phyloP scores from a whole-genome alignment of 2,113 vertebrate species.

The Cyanoramphus novaezelandiae region DNA sequence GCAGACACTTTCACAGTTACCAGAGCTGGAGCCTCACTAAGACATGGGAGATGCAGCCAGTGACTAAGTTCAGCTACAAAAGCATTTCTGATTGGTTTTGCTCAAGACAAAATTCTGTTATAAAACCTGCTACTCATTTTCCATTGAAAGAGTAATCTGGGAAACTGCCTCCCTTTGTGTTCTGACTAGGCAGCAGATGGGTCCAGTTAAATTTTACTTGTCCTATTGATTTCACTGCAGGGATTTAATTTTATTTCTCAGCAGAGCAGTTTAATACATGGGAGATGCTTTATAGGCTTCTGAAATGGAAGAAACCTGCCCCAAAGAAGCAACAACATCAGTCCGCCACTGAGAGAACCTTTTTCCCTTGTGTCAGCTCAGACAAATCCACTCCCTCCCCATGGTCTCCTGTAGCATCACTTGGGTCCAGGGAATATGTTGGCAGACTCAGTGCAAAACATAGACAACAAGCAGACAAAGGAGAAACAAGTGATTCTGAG shows the following conservation, averaged over 20 bases:
- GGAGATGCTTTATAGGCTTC: neutral
- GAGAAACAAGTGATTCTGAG: neutral
- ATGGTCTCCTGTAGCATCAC: neutral
- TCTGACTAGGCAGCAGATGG: constrained; percentile 44
- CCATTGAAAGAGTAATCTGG: constrained; percentile 43
- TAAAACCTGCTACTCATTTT: constrained; percentile 36
- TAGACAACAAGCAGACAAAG: neutral
- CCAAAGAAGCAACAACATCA: neutral
- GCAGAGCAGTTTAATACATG: constrained; percentile 7
- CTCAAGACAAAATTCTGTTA: neutral
- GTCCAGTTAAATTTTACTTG: constrained; percentile 40
- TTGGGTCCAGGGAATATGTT: neutral
- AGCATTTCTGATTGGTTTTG: constrained; percentile 36
- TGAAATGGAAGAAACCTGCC: neutral
- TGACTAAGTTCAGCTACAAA: neutral
- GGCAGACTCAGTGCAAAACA: neutral
- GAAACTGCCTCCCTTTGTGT: constrained; percentile 39
- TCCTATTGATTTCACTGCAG: constrained; percentile 33
- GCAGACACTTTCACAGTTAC: constrained; percentile 8
- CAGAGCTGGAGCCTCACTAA: neutral
- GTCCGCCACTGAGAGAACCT: neutral
- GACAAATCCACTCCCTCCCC: neutral
- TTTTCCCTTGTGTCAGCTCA: neutral
- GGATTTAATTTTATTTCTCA: constrained; percentile 46
- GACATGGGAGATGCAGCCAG: neutral